Evolutionary conservation across 2,797 vertebrate genomes (phyloP), one percentile per base, ranked within the genome.

Genomic region (Manis pentadactyla): DNA sequence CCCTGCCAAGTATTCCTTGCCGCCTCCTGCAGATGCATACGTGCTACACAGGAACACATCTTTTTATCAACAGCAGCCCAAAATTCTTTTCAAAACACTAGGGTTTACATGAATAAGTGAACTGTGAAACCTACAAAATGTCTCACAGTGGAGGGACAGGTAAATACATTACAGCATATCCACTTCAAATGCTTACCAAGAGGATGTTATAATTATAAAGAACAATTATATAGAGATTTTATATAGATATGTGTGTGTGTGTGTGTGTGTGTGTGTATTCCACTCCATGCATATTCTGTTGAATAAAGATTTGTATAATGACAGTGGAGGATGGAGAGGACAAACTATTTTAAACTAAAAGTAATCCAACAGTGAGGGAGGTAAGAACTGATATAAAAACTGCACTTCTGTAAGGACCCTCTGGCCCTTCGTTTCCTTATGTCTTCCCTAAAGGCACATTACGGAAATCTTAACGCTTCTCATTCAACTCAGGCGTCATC

Each of bases 1-100:
- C 63, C n/a, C 61, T 57, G n/a, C 51, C 74, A 71, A 79, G 3
- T 37, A 42, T 8, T 39, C 37, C 37, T 10, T 57, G 39, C 64
- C 59, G 77, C 46, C 27, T 66, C 39, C 57, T 7, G n/a, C 69
- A 74, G 37, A 81, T 5, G 7, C 49, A 19, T 8, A 37, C 25
- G 14, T 15, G 2, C 42, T 49, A 68, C 7, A 17, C 3, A 93
- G 66, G 31, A 66, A 77, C 77, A 29, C 14, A 66, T 46, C 37
- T 86, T 66, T 53, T 73, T 71, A 74, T 37, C 91, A 84, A 71
- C 29, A 57, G 49, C 42, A 75, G 81, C 27, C 63, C 59, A 51
- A 64, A 55, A 87, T 59, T 87, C 27, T 39, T 95, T 77, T 8
- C 90, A 51, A 85, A 90, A 53, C 68, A 69, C 42, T 53, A 81